A percentile compares a stretch with the other conserved stretches of the same genome.
phyloP scores from a whole-genome alignment of 2,888 invertebrate species.

The Pristionchus maxplancki region DNA sequence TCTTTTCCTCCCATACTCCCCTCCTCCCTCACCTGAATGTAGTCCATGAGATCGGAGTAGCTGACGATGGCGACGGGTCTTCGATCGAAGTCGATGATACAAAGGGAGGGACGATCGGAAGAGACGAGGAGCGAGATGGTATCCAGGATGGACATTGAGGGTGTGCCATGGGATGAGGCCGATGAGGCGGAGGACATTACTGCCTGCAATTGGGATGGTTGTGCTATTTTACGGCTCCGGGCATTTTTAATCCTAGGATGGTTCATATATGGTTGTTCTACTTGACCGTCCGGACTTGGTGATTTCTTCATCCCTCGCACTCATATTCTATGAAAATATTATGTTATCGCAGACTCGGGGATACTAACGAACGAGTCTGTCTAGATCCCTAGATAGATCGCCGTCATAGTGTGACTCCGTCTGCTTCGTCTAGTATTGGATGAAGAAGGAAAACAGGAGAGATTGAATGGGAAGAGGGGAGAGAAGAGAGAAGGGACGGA shows the following conservation, averaged over 20 bases:
- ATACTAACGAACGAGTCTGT: too few relatives aligned
- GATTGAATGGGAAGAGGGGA: neutral
- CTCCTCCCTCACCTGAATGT: conserved; percentile 57
- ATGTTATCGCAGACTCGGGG: too few relatives aligned
- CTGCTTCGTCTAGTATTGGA: neutral
- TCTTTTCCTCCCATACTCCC: neutral
- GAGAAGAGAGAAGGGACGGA: neutral
- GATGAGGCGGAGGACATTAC: conserved; percentile 25
- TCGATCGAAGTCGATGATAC: conserved; percentile 63
- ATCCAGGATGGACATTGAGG: conserved; percentile 63
- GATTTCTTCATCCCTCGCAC: too few relatives aligned
- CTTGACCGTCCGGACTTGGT: too few relatives aligned
- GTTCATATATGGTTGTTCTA: too few relatives aligned
- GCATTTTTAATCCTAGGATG: too few relatives aligned
- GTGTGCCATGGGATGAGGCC: conserved; percentile 15
- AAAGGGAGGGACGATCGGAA: conserved; percentile 55
- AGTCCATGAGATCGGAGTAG: conserved; percentile 72
- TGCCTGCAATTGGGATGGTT: neutral
- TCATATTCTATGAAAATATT: too few relatives aligned
- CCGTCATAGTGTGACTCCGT: neutral
- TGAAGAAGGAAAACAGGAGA: neutral
- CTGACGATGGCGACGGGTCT: conserved; percentile 69
- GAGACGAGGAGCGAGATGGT: conserved; percentile 62
- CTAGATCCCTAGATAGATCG: neutral
- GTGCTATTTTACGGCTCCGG: neutral